Evolutionary conservation across 2,797 vertebrate species (phyloP).

Genomic region (Capromys pilorides): DNA sequence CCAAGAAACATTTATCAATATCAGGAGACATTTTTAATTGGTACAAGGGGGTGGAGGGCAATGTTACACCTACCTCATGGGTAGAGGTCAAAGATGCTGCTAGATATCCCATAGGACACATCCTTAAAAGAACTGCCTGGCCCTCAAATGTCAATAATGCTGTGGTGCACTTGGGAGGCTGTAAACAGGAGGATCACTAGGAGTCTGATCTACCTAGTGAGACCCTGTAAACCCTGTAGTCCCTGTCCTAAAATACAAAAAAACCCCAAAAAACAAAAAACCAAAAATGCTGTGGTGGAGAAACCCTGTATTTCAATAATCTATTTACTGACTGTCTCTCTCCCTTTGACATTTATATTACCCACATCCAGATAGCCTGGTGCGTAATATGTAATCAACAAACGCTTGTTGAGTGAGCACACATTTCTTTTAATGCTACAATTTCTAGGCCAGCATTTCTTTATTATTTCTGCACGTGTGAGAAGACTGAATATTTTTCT

Average conservation of each 20-base stretch:
- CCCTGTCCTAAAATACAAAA: too few species aligned
- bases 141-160: background rate
- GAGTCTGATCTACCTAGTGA: too few species aligned
- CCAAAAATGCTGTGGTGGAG: background rate
- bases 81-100: background rate
- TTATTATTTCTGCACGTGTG: background rate
- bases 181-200: too few species aligned
- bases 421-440: background rate
- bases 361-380: background rate
- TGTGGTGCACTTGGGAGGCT: background rate
- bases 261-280: too few species aligned
- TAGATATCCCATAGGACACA: background rate
- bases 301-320: background rate
- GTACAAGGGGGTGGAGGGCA: background rate
- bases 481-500: background rate
- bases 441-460: background rate
- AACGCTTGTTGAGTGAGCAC: conserved; percentile 10
- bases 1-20: background rate
- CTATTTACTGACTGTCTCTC: background rate
- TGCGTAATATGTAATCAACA: background rate
- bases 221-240: too few species aligned
- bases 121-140: background rate
- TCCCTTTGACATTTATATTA: background rate
- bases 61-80: background rate
- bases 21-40: background rate